These are phyloP conservation scores for Macrotrachela quadricornifera DNA, from an alignment of 1,140 invertebrate genomes.

Conservation along the genomic window DNA sequence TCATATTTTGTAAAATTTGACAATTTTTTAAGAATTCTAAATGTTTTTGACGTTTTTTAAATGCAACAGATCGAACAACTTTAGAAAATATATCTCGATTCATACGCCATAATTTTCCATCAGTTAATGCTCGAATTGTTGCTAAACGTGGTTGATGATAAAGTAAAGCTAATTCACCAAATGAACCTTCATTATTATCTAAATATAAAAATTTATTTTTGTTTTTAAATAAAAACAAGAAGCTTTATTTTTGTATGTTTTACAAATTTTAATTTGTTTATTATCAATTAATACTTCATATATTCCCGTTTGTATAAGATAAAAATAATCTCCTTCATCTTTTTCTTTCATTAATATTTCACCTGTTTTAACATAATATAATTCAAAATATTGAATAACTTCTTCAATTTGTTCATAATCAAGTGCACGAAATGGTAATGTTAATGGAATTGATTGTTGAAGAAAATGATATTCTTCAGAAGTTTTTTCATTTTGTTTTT, in stretches of 20 bases:
- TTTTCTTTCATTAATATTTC: conserved; percentile 78
- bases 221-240: background rate
- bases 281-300: conserved; percentile 31
- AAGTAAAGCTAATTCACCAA: conserved; percentile 74
- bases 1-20: conserved; percentile 60
- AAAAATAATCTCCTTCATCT: conserved; percentile 98
- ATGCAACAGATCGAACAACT: conserved; percentile 80
- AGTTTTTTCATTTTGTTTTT: too few relatives aligned
- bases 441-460: too few relatives aligned
- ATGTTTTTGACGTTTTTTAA: conserved; percentile 87
- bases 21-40: conserved; percentile 73
- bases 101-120: conserved; percentile 38
- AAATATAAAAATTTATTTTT: conserved; percentile 23
- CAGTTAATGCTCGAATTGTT: conserved; percentile 39
- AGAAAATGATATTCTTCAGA: too few relatives aligned
- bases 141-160: conserved; percentile 90
- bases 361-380: conserved; percentile 42
- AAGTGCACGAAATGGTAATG: too few relatives aligned
- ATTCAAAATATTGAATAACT: too few relatives aligned
- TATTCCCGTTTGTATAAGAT: conserved; percentile 84
- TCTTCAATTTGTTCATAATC: too few relatives aligned
- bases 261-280: conserved; percentile 10
- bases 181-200: conserved; percentile 64
- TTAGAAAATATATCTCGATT: conserved; percentile 78
- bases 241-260: too few relatives aligned